These are phyloP conservation scores for Micropoecilia bifurca DNA, from an alignment of 2,797 vertebrate species.

Conservation along the genomic window DNA sequence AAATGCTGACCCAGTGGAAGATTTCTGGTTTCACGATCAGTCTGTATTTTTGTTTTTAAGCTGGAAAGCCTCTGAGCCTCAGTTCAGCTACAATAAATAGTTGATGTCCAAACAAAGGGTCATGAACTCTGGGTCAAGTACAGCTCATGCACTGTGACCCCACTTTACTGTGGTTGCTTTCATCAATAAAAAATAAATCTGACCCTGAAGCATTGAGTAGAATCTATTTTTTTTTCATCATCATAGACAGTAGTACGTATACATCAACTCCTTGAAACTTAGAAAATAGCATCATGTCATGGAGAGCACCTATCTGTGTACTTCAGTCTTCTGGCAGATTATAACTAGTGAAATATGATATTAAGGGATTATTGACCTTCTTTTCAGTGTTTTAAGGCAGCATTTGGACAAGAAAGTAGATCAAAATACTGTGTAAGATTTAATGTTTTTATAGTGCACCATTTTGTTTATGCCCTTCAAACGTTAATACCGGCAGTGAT, in stretches of 20 bases:
- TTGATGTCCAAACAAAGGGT: not conserved
- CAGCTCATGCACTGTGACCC: not conserved
- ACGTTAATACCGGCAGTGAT: conserved; percentile 20
- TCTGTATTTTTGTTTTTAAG: not conserved
- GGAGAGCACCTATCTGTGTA: not conserved
- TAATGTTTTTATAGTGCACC: no score
- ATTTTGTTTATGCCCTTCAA: conserved; percentile 19
- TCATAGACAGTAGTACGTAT: not conserved
- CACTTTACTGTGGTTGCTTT: not conserved
- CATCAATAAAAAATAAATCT: not conserved
- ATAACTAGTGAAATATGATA: no score
- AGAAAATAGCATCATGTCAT: not conserved
- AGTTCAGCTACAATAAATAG: not conserved
- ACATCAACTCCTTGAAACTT: not conserved
- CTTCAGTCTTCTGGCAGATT: not conserved
- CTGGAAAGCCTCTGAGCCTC: not conserved
- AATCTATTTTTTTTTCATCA: not conserved
- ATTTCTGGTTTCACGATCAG: not conserved
- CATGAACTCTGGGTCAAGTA: not conserved
- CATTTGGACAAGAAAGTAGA: not conserved
- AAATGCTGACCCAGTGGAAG: not conserved
- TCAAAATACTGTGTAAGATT: not conserved
- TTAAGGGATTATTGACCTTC: no score
- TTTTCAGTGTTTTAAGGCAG: no score
- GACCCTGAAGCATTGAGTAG: not conserved